Evolutionary conservation across 2,797 vertebrate genomes (phyloP), one percentile per base, ranked within the genome.

Genomic region (Typhlichthys subterraneus): DNA sequence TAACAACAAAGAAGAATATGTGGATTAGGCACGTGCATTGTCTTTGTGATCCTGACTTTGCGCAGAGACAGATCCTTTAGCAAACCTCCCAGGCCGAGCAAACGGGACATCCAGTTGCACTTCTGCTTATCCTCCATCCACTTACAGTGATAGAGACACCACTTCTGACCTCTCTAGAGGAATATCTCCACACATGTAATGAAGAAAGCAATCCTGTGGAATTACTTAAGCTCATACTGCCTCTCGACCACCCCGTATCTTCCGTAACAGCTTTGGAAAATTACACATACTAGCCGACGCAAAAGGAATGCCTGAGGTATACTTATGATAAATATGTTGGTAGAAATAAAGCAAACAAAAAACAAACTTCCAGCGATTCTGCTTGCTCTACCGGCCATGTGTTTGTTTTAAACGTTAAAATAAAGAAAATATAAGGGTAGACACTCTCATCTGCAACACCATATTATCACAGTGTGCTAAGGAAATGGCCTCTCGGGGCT

Each of bases 51-150:
- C 83, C 78, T 83, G 59, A 76, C 52, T 17, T 12, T 64, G 52
- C 86, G 75, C 47, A 17, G 77, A 84, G 88, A 85, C 0, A 2
- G 67, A 78, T 83, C 76, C 84, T 87, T 89, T 85, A 82, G 70
- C 61, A 69, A 31, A 12, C 64, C 71, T 72, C 68, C 77, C 45
- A 62, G 53, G 57, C 52, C 56, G 38, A 70, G 62, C 48, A 33
- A 59, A 71, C 59, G 72, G 71, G 57, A 76, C 38, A 15, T 69
- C 63, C 69, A 62, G 69, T 69, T 67, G 54, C 59, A 45, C 19
- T 31, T 38, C 61, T 1, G 4, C 10, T 3, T 45, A 51, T 57
- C 45, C 33, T 52, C 48, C 10, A 17, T 12, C 14, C 29, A 64
- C 59, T 53, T 61, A 64, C 31, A 55, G 61, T 63, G 67, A 77